phyloP scores from a whole-genome alignment of 2,888 invertebrate genomes.

The Pherbina coryleti region DNA sequence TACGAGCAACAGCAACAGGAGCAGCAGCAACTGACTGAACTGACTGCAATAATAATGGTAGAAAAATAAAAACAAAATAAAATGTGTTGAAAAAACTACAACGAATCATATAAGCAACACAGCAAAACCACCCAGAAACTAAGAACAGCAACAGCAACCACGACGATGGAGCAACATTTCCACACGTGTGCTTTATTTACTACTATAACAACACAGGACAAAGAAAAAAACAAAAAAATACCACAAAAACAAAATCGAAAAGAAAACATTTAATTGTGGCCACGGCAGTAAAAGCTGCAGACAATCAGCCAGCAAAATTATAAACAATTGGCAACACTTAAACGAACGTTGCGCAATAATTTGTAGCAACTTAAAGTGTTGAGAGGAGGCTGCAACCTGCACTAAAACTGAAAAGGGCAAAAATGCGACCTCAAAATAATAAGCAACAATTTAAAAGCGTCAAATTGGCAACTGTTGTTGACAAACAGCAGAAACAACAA shows the following conservation, averaged over 20 bases:
- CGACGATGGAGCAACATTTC: conserved; percentile 14
- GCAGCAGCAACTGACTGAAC: neutral
- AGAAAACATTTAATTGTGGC: neutral
- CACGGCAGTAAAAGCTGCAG: neutral
- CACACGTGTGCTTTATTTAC: conserved; percentile 33
- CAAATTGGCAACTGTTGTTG: conserved; percentile 6
- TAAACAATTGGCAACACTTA: neutral
- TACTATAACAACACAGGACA: neutral
- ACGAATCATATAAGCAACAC: neutral
- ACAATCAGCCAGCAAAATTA: neutral
- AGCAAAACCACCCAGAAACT: conserved; percentile 12
- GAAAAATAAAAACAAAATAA: neutral
- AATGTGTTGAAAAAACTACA: neutral
- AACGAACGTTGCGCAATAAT: neutral
- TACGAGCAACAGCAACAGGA: conserved; percentile 6
- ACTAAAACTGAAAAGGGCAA: neutral
- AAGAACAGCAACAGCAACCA: neutral
- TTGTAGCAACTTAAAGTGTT: neutral
- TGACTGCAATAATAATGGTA: neutral
- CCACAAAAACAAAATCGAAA: neutral
- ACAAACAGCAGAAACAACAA: neutral
- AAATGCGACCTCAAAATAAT: neutral
- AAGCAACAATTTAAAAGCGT: neutral
- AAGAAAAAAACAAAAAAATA: neutral
- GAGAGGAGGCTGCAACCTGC: neutral